Percentiles rank a stretch among this genome's conserved stretches.
Conservation (phyloP, 2,888 invertebrate genomes). For the Ischnura elegans region DNA sequence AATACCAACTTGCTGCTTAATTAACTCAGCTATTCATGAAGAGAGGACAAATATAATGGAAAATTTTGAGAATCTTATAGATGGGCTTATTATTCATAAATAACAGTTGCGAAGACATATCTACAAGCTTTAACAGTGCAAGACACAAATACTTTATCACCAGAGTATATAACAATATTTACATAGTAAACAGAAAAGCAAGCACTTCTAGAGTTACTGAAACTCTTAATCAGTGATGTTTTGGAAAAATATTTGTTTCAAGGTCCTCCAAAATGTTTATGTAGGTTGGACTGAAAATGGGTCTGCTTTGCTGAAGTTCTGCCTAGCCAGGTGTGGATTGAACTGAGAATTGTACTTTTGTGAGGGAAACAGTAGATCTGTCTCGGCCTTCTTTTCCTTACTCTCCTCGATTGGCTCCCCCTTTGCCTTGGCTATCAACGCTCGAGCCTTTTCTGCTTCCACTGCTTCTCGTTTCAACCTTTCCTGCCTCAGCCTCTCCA, state of each 20-base stretch:
- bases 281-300: not conserved
- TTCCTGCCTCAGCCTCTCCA: constrained; percentile 87
- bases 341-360: constrained; percentile 98
- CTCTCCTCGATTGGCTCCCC: constrained; percentile 78
- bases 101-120: too few relatives aligned
- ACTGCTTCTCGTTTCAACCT: constrained; percentile 89
- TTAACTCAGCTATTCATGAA: too few relatives aligned
- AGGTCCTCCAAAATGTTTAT: not conserved
- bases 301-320: constrained; percentile 80
- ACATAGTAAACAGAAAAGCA: not conserved
- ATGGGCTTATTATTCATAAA: too few relatives aligned
- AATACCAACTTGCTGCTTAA: too few relatives aligned
- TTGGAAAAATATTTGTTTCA: not conserved
- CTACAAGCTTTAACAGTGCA: too few relatives aligned
- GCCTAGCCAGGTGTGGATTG: constrained; percentile 93
- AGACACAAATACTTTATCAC: too few relatives aligned
- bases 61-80: too few relatives aligned
- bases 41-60: too few relatives aligned
- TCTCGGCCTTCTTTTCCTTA: constrained; percentile 73
- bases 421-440: constrained; percentile 85
- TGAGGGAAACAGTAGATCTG: constrained; percentile 77
- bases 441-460: constrained; percentile 87
- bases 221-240: not conserved
- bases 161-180: not conserved
- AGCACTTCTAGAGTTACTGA: not conserved